Evolutionary conservation across 2,797 vertebrate species (phyloP).

Genomic region (Platalea minor): DNA sequence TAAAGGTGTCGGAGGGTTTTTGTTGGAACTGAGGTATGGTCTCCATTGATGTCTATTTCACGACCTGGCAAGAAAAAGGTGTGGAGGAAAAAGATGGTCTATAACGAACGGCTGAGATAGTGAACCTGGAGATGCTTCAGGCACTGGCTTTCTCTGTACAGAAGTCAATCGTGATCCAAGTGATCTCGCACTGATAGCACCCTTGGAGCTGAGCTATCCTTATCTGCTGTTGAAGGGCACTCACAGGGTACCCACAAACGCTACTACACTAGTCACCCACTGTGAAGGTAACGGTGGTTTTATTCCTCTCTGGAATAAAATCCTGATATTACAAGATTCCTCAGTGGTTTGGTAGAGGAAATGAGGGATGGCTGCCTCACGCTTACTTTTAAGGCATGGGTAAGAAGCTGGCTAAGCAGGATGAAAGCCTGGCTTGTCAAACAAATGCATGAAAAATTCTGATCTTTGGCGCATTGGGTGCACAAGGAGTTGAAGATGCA

Average conservation of each 20-base stretch:
- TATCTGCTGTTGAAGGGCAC: background rate
- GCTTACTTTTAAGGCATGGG: background rate
- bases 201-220: background rate
- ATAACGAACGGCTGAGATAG: background rate
- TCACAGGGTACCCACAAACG: background rate
- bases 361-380: background rate
- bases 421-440: background rate
- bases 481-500: background rate
- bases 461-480: background rate
- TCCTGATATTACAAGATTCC: background rate
- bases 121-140: background rate
- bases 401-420: background rate
- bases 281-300: background rate
- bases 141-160: background rate
- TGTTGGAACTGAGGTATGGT: background rate
- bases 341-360: background rate
- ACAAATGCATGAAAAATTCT: background rate
- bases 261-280: rapidly evolving
- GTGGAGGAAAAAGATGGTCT: background rate
- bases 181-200: background rate
- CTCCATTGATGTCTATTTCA: background rate
- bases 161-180: background rate
- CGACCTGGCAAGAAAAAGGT: background rate
- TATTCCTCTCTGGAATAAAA: background rate
- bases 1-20: background rate